Conservation (phyloP, 2,888 invertebrate species). For the Eueremaeus valkanovi region DNA sequence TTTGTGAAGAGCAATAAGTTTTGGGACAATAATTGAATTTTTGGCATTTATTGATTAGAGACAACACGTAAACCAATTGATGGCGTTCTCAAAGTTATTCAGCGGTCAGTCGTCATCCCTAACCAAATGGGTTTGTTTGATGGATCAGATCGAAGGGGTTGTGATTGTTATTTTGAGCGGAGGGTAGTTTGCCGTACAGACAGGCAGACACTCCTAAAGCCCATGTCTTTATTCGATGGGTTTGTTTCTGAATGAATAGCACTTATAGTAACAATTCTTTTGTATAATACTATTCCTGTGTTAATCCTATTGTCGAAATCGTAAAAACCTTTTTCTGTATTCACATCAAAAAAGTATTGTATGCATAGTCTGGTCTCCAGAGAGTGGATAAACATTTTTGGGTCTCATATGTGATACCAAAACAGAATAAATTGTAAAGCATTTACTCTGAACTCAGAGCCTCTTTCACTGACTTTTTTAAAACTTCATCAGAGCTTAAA, state of each 20-base stretch:
- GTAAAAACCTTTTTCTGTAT: not conserved
- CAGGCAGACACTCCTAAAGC: too few species aligned
- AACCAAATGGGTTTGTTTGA: slow-evolving; percentile 28
- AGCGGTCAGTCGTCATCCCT: slow-evolving; percentile 13
- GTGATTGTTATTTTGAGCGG: slow-evolving; percentile 22
- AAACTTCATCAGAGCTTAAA: not conserved
- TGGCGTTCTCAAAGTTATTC: not conserved
- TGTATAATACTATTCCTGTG: not conserved
- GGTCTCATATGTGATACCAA: slow-evolving; percentile 2
- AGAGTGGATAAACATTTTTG: slow-evolving; percentile 15
- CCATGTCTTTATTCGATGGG: slow-evolving; percentile 24
- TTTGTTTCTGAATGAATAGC: not conserved
- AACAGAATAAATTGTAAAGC: not conserved
- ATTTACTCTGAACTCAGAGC: not conserved
- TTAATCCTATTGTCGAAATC: slow-evolving; percentile 20
- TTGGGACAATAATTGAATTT: slow-evolving; percentile 30
- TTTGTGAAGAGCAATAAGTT: slow-evolving; percentile 10
- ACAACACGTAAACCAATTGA: slow-evolving; percentile 29
- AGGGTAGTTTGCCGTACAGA: slow-evolving; percentile 6
- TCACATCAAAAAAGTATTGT: not conserved
- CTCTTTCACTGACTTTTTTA: not conserved
- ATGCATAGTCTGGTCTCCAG: not conserved
- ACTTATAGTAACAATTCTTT: slow-evolving; percentile 8
- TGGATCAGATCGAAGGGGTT: slow-evolving; percentile 5
- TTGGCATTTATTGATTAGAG: slow-evolving; percentile 23